A percentile compares a stretch with the other conserved stretches of the same genome.
These are phyloP conservation scores for Arge pagana DNA, from an alignment of 2,888 invertebrate species.

Conservation along the genomic window DNA sequence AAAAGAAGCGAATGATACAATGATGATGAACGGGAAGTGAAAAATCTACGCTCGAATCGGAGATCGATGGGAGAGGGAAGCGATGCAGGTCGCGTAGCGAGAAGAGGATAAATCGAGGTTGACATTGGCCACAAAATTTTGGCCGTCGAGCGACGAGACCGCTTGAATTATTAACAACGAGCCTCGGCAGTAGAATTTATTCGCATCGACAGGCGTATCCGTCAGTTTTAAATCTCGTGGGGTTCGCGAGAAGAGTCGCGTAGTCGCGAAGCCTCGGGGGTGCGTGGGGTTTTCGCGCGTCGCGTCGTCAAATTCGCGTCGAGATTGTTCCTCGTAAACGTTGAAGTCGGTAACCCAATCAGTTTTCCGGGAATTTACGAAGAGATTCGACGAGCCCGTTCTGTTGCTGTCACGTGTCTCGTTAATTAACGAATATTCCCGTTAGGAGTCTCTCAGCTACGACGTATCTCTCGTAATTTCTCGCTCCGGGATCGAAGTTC, in stretches of 20 bases:
- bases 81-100: too few relatives aligned
- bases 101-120: too few relatives aligned
- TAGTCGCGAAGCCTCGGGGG: not conserved
- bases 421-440: constrained; percentile 9
- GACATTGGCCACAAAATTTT: not conserved
- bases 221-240: not conserved
- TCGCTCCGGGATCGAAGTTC: too few relatives aligned
- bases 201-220: not conserved
- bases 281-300: too few relatives aligned
- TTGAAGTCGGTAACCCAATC: constrained; percentile 6
- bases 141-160: not conserved
- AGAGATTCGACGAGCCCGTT: constrained; percentile 1
- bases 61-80: not conserved
- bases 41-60: not conserved
- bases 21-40: too few relatives aligned
- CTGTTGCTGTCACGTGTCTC: constrained; percentile 7
- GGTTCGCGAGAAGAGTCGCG: not conserved
- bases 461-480: too few relatives aligned
- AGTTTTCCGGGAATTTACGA: not conserved
- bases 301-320: too few relatives aligned
- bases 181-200: not conserved
- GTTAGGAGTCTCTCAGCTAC: constrained; percentile 2
- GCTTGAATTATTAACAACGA: constrained; percentile 6
- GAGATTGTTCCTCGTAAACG: not conserved
- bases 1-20: too few relatives aligned